Base-by-base conservation (phyloP, 92 coral and sea anemone genomes). In the Isaurus tuberculatus region DNA sequence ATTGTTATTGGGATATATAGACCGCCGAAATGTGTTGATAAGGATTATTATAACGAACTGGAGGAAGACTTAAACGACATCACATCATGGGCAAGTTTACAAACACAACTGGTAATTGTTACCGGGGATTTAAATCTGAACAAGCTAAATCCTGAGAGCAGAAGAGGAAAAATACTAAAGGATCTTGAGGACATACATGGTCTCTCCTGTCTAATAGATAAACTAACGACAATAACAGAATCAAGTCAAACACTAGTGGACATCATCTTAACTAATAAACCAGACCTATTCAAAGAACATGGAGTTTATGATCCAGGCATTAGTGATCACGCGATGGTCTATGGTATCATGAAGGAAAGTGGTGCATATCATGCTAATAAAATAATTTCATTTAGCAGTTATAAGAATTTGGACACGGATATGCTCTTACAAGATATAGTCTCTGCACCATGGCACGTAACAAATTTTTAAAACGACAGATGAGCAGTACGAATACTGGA, bases 1-100 rank as follows among this genome's bases (percentile, higher is more conserved):
- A 64, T 64, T 27, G 78, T 87, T 16, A 11, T 86, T 36, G 73
- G 80, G 15, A 33, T 86, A 48, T 86, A 80, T 48, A 72, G 91
- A 72, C 80, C 3, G 16, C 30, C 65, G 30, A 58, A 58, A 48
- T 48, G 55, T 48, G 55, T 48, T 48, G 16, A 48, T 7, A 48
- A 48, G 55, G 55, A 48, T 48, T 48, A 48, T 48, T 2, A 48
- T 16, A 48, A 0, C 11, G 11, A 48, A 48, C 55, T 13, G 8
- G 16, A 48, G 55, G 55, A 48, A 48, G 55, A 48, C 55, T 2
- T 8, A 48, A 48, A 48, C 55, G 19, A 48, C 11, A 48, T 48
- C 55, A 48, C 11, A 48, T 9, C 55, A 48, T 48, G 55, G 55
- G 55, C 55, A 48, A 48, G 55, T 48, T 16, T 48, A 48, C 55